A percentile compares a stretch with the other conserved stretches of the same genome.
phyloP scores from a whole-genome alignment of 2,888 invertebrate species.

The Thecophora atra region DNA sequence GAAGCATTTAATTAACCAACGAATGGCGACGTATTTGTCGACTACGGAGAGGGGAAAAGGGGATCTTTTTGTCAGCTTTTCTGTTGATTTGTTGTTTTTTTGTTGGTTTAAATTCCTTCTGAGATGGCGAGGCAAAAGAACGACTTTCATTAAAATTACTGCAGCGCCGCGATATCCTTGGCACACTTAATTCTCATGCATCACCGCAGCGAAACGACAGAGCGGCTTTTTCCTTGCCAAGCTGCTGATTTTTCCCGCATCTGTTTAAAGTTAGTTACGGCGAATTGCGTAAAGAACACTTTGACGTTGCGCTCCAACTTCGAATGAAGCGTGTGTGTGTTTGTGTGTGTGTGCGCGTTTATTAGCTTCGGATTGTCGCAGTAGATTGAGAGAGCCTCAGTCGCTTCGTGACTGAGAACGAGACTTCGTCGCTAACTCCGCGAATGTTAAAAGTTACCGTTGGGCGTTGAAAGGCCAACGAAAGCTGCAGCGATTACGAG shows the following conservation, averaged over 20 bases:
- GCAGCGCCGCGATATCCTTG: slow-evolving; percentile 26
- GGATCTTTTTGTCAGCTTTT: no score
- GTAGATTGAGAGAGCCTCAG: not conserved
- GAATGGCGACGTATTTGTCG: no score
- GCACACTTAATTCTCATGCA: slow-evolving; percentile 29
- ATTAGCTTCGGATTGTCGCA: slow-evolving; percentile 33
- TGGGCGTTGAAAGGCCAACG: not conserved
- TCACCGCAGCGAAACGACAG: slow-evolving; percentile 19
- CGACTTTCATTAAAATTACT: slow-evolving; percentile 30
- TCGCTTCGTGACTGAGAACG: not conserved
- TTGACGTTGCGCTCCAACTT: slow-evolving; percentile 24
- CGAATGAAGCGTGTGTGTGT: no score
- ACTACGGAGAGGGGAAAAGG: no score
- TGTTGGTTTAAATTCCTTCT: not conserved
- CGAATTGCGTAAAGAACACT: slow-evolving; percentile 2
- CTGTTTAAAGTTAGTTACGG: not conserved
- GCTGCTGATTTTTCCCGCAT: not conserved
- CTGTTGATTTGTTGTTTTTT: no score
- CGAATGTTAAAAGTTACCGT: not conserved
- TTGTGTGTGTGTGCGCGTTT: slow-evolving; percentile 30
- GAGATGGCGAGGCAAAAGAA: not conserved
- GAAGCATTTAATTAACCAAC: no score
- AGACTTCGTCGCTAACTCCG: not conserved
- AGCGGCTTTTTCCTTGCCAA: not conserved
- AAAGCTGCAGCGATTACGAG: not conserved